Evolutionary conservation across 2,113 vertebrate genomes (phyloP), one percentile per base, ranked within the genome.

Genomic region (Mesoclemmys tuberculata): DNA sequence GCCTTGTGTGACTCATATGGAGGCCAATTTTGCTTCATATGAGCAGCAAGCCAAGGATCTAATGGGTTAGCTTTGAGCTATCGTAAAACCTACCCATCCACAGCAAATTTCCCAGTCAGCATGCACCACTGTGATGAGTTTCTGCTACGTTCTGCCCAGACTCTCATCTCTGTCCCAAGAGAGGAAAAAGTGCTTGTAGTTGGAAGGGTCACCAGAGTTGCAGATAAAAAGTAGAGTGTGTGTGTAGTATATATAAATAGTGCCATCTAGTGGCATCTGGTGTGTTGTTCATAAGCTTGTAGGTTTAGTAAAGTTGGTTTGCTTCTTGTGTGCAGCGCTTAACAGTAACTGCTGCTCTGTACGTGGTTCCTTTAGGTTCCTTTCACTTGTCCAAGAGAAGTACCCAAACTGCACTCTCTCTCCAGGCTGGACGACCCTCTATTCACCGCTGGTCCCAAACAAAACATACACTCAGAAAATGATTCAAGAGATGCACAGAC

Each of bases 371-470:
- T 77, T 24, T 93, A 99, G 99, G 95, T 99, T 99, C 95, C 92
- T 99, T 80, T 86, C 96, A 16, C 93, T 99, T 89, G 92, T 99
- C 75, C 97, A 99, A 82, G 96, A 97, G 87, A 98, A 98, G 92
- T 99, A 99, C 55, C 98, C 98, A 11, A 88, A 98, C 35, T 98
- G 94, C 91, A 99, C 98, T 26, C 88, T 99, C 88, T 99, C 99
- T 68, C 98, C 97, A 3, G 99, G 99, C 49, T 99, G 99, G 98
- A 98, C 97, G 90, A 98, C 98, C 1, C 52, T 97, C 35, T 98
- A 99, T 27, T 0, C 94, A 31, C 91, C 98, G 11, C 44, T 79
- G 10, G 18, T 97, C 12, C 96, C 97, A 1, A 95, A 80, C 5
- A 77, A 48, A 11, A 97, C 98, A 0, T 99, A 99, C 85, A 98